Evolutionary conservation across 2,888 invertebrate genomes (phyloP).

Genomic region (Baronia brevicornis): DNA sequence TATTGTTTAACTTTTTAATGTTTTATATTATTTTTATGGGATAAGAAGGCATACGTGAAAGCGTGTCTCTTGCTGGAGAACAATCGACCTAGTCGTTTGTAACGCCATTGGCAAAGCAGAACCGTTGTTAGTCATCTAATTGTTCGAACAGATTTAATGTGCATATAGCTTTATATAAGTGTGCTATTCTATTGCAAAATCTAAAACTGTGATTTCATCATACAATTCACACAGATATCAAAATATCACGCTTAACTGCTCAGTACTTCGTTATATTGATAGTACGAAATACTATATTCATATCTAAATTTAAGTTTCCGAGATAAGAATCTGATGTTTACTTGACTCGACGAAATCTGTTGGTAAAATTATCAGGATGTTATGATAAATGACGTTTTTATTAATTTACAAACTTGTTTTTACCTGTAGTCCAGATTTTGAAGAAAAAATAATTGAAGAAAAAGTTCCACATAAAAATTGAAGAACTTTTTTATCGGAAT

Average conservation of each 20-base stretch:
- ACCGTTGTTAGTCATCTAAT: too few relatives aligned
- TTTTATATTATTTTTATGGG: too few relatives aligned
- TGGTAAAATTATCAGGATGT: slow-evolving; percentile 60
- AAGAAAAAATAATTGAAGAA: slow-evolving; percentile 11
- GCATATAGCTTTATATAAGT: too few relatives aligned
- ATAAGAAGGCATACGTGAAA: too few relatives aligned
- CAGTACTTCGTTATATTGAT: slow-evolving; percentile 49
- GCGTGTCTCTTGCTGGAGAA: too few relatives aligned
- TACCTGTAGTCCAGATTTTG: slow-evolving; percentile 19
- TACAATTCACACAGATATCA: slow-evolving; percentile 8
- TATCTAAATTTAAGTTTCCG: slow-evolving; percentile 37
- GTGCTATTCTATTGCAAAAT: slow-evolving; percentile 14
- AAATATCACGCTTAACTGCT: slow-evolving; percentile 16
- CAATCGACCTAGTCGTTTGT: too few relatives aligned
- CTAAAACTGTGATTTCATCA: slow-evolving; percentile 9
- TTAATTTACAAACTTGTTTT: slow-evolving; percentile 24
- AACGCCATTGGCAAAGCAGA: too few relatives aligned
- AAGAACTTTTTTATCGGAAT: too few relatives aligned
- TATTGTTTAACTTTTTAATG: too few relatives aligned
- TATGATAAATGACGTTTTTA: slow-evolving; percentile 39
- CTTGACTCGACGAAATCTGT: slow-evolving; percentile 48
- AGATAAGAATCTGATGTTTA: slow-evolving; percentile 58
- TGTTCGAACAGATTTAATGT: too few relatives aligned
- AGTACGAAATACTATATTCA: slow-evolving; percentile 34
- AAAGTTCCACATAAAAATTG: too few relatives aligned